Evolutionary conservation across 1,140 invertebrate genomes (phyloP).

Genomic region (Philotrypesis tridentata): DNA sequence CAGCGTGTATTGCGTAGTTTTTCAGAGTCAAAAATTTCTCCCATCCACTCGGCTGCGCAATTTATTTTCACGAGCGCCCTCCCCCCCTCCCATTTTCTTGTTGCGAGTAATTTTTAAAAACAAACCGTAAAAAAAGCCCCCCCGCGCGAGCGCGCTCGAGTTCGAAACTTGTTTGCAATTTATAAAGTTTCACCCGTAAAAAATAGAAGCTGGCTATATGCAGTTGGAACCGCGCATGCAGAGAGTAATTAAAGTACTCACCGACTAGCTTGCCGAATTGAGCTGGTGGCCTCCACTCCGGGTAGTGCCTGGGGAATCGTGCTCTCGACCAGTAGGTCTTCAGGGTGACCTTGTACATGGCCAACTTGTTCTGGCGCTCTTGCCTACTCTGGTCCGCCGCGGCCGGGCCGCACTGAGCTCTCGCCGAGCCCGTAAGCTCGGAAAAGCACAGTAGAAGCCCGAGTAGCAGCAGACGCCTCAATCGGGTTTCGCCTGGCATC

Average conservation of each 20-base stretch:
- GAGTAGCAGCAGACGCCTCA: conserved; percentile 52
- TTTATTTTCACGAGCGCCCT: too few species aligned
- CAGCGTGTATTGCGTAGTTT: too few species aligned
- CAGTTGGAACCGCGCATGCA: too few species aligned
- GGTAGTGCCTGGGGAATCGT: conserved; percentile 92
- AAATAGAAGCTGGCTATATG: too few species aligned
- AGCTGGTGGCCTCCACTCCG: conserved; percentile 91
- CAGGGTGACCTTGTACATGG: conserved; percentile 88
- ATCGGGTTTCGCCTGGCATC: conserved; percentile 52
- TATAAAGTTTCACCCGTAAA: too few species aligned
- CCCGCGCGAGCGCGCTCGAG: too few species aligned
- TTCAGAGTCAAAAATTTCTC: too few species aligned
- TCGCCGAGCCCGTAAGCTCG: conserved; percentile 58
- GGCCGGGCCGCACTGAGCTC: conserved; percentile 65
- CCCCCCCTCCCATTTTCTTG: too few species aligned
- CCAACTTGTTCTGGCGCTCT: conserved; percentile 82
- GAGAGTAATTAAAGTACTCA: conserved; percentile 71
- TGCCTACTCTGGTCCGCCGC: conserved; percentile 76
- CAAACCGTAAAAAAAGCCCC: too few species aligned
- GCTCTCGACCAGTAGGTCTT: conserved; percentile 93
- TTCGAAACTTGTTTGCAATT: too few species aligned
- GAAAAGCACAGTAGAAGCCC: conserved; percentile 58
- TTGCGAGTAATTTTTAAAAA: too few species aligned
- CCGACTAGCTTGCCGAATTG: conserved; percentile 93
- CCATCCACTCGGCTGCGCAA: too few species aligned